These are phyloP conservation scores for Aphidius gifuensis DNA, from an alignment of 1,140 invertebrate species.

Conservation along the genomic window DNA sequence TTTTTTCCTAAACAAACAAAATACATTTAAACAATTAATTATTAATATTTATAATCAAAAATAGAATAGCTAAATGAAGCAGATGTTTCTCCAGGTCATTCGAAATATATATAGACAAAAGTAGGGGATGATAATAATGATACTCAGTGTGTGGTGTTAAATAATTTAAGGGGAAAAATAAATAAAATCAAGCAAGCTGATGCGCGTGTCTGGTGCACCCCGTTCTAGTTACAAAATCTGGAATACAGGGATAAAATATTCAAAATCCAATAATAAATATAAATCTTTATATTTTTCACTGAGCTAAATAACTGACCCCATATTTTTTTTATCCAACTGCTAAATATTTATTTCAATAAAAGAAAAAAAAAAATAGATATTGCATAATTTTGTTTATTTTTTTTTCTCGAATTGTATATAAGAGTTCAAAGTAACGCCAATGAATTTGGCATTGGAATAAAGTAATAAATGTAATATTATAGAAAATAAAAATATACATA, in stretches of 20 bases:
- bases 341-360: not conserved
- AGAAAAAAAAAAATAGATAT: not conserved
- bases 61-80: not conserved
- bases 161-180: conserved; percentile 2
- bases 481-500: conserved; percentile 17
- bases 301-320: no score
- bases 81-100: not conserved
- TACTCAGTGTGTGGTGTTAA: not conserved
- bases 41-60: not conserved
- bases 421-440: not conserved
- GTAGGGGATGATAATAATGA: conserved; percentile 7
- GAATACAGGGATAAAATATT: not conserved
- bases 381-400: conserved; percentile 3
- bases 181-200: not conserved
- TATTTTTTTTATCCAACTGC: not conserved
- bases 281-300: not conserved
- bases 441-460: conserved; percentile 1
- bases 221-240: not conserved
- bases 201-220: conserved; percentile 9
- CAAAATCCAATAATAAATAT: not conserved
- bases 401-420: conserved; percentile 1
- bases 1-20: conserved; percentile 61
- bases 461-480: conserved; percentile 8
- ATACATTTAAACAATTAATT: conserved; percentile 11
- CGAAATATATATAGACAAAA: not conserved